A percentile compares a stretch with the other conserved stretches of the same genome.
phyloP scores from a whole-genome alignment of 2,888 invertebrate species.

The Ethmia dodecea region DNA sequence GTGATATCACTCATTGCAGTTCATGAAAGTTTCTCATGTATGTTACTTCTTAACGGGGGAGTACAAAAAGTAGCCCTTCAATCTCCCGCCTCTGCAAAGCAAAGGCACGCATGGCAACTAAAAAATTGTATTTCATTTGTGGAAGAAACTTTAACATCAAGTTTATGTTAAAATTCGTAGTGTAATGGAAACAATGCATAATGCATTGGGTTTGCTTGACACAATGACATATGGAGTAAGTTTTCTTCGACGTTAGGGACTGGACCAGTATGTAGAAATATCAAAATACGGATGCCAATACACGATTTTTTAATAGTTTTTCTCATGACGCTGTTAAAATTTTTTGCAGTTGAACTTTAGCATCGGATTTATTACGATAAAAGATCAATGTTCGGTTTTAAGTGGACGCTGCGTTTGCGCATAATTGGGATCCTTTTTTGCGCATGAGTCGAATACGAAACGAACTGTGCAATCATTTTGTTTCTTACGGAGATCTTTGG shows the following conservation, averaged over 20 bases:
- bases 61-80: constrained; percentile 43
- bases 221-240: constrained; percentile 71
- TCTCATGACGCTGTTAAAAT: constrained; percentile 40
- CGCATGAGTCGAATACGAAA: constrained; percentile 61
- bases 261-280: constrained; percentile 48
- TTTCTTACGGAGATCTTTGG: constrained; percentile 41
- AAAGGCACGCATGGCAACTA: constrained; percentile 37
- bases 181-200: constrained; percentile 76
- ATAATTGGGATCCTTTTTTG: constrained; percentile 70
- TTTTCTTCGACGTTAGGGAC: constrained; percentile 63
- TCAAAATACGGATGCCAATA: constrained; percentile 42
- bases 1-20: background rate
- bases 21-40: background rate
- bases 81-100: constrained; percentile 30
- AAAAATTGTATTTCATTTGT: constrained; percentile 71
- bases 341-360: constrained; percentile 46
- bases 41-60: background rate
- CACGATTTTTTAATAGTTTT: constrained; percentile 58
- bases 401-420: constrained; percentile 64
- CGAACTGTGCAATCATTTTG: constrained; percentile 53
- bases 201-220: constrained; percentile 61
- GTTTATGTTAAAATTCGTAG: constrained; percentile 74
- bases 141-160: constrained; percentile 69
- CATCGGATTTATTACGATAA: constrained; percentile 48
- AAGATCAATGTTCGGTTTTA: constrained; percentile 50